Evolutionary conservation across 2,888 invertebrate species (phyloP), one percentile per base, ranked within the genome.

Genomic region (Eupithecia centaureata): DNA sequence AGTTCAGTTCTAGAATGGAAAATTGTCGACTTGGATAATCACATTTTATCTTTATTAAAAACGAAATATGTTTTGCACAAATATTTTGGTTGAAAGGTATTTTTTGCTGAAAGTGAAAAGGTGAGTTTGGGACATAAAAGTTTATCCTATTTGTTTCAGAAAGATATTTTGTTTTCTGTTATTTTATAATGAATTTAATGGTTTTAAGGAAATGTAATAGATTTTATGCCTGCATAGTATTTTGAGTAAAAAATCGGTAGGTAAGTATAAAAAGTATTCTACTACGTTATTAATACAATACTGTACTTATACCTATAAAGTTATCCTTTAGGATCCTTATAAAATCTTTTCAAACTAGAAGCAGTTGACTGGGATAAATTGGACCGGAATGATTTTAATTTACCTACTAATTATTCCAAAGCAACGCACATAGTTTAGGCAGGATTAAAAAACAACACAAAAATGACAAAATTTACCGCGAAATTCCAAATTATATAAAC

Each of bases 1-100:
- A 28, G 28, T 28, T 47, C 38, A 35, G 54, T 52, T 67, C 72
- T 68, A 56, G 63, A 67, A 71, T 61, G 72, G 73, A 78, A 76
- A 75, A 75, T 75, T 68, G 70, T 76, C 72, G 63, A 63, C 67
- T 51, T 65, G 73, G 77, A 75, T 80, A 77, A 79, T 81, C 52
- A 76, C 75, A 78, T 80, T 80, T 73, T 63, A 76, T 79, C 68
- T 72, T 70, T 78, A 79, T 76, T 77, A 72, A 75, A 76, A 75
- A 77, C 57, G 5, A 60, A 65, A 67, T 73, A 65, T 73, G 65
- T 72, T 67, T 64, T 38, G 30, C 22, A 61, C 38, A 56, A 68
- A 68, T 61, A 47, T 52, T 63, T 56, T 51, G 35, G 22, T 27
- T 22, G 33, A 51, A 61, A 64, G 10, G 10, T 10, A 38, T 8